Conservation (phyloP, 2,888 invertebrate genomes). For the Troides helena region DNA sequence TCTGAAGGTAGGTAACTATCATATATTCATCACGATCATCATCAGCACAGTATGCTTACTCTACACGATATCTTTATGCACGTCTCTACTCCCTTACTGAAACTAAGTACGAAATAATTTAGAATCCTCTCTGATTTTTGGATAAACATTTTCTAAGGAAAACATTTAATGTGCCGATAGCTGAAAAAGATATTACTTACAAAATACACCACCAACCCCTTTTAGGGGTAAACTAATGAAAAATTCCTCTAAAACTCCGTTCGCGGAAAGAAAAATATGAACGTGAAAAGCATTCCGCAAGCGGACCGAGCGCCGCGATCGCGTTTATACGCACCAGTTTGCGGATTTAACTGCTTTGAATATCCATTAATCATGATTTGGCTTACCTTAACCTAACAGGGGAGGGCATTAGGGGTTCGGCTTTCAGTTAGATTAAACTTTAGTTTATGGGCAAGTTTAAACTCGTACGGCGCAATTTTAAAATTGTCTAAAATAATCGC, state of each 20-base stretch:
- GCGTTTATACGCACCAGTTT: constrained; percentile 7
- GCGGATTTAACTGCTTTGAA: constrained; percentile 16
- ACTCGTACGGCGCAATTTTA: background rate
- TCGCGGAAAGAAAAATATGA: background rate
- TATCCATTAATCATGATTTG: constrained; percentile 20
- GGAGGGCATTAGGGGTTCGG: constrained; percentile 20
- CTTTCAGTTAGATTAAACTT: constrained; percentile 30
- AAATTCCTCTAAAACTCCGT: background rate
- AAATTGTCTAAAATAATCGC: background rate
- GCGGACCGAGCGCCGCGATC: background rate
- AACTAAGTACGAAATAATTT: too few relatives aligned
- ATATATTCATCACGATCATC: too few relatives aligned
- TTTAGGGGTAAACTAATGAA: background rate
- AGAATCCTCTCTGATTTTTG: too few relatives aligned
- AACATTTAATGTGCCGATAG: too few relatives aligned
- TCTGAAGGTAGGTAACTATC: too few relatives aligned
- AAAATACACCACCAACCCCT: too few relatives aligned
- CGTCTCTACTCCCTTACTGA: too few relatives aligned
- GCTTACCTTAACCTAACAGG: constrained; percentile 15
- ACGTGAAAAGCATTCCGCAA: background rate
- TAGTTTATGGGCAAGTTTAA: constrained; percentile 23
- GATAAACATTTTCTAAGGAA: too few relatives aligned
- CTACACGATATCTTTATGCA: too few relatives aligned
- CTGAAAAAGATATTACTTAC: too few relatives aligned
- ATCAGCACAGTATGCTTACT: too few relatives aligned